Percentiles rank a stretch among this genome's conserved stretches.
Conservation (phyloP, 2,888 invertebrate species). For the Embidobia sp. region DNA sequence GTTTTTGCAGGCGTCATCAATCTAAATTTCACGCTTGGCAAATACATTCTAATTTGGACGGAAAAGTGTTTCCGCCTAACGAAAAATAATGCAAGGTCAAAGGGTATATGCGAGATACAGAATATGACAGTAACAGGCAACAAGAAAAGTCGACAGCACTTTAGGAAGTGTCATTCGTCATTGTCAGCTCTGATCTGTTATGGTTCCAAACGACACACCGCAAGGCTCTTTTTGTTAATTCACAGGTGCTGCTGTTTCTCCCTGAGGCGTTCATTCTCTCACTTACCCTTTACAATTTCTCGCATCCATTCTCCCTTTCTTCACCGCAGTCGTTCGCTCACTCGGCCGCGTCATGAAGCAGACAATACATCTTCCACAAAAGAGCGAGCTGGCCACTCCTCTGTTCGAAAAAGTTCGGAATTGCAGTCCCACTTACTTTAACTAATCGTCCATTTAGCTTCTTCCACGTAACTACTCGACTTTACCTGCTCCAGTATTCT, state of each 20-base stretch:
- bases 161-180: constrained; percentile 75
- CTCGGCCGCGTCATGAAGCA: constrained; percentile 66
- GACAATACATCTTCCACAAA: constrained; percentile 71
- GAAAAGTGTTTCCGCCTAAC: constrained; percentile 27
- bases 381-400: constrained; percentile 58
- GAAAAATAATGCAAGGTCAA: constrained; percentile 49
- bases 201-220: constrained; percentile 59
- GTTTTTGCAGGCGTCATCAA: too few species aligned
- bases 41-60: constrained; percentile 27
- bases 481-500: constrained; percentile 53
- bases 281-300: constrained; percentile 61
- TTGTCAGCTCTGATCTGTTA: constrained; percentile 72
- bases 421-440: constrained; percentile 62
- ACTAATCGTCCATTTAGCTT: constrained; percentile 64
- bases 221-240: constrained; percentile 65
- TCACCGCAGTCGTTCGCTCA: constrained; percentile 65
- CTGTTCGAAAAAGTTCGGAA: constrained; percentile 60
- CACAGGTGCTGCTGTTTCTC: constrained; percentile 63
- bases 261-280: constrained; percentile 65
- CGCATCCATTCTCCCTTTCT: constrained; percentile 60
- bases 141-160: constrained; percentile 76
- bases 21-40: constrained; percentile 10
- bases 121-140: constrained; percentile 59
- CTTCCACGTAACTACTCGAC: constrained; percentile 48
- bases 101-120: constrained; percentile 26